These are phyloP conservation scores for Agelaius phoeniceus DNA, from an alignment of 2,113 vertebrate species.

Conservation along the genomic window DNA sequence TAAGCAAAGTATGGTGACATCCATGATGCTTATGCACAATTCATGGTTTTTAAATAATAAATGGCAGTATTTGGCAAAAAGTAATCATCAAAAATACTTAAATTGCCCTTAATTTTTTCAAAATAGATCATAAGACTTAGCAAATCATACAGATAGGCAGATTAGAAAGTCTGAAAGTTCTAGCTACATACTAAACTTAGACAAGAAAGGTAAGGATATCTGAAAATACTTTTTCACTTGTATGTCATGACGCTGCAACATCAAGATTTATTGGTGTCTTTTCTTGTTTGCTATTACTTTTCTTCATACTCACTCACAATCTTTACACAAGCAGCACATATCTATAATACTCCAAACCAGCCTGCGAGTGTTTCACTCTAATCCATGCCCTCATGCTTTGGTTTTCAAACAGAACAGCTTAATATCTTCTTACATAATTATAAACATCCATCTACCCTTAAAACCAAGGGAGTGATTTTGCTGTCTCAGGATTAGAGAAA, in stretches of 20 bases:
- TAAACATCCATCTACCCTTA: neutral
- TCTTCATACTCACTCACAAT: neutral
- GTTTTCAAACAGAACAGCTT: neutral
- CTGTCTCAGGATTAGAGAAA: neutral
- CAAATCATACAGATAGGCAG: neutral
- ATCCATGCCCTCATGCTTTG: neutral
- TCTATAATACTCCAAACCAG: neutral
- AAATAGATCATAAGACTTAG: neutral
- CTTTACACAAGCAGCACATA: neutral
- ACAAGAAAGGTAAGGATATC: neutral
- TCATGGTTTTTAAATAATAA: neutral
- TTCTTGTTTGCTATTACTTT: neutral
- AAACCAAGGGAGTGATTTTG: neutral
- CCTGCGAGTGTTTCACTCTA: neutral
- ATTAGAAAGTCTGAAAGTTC: neutral
- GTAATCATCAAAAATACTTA: neutral
- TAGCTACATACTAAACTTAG: neutral
- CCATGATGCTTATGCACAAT: neutral
- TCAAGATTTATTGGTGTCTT: neutral
- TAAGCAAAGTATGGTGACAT: neutral
- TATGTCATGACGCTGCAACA: neutral
- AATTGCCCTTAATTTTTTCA: neutral
- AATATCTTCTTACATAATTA: neutral
- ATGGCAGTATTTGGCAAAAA: neutral
- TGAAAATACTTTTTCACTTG: neutral